Percentiles rank a stretch among this genome's conserved stretches.
These are phyloP conservation scores for Charaxes varanes DNA, from an alignment of 1,140 invertebrate species.

Conservation along the genomic window DNA sequence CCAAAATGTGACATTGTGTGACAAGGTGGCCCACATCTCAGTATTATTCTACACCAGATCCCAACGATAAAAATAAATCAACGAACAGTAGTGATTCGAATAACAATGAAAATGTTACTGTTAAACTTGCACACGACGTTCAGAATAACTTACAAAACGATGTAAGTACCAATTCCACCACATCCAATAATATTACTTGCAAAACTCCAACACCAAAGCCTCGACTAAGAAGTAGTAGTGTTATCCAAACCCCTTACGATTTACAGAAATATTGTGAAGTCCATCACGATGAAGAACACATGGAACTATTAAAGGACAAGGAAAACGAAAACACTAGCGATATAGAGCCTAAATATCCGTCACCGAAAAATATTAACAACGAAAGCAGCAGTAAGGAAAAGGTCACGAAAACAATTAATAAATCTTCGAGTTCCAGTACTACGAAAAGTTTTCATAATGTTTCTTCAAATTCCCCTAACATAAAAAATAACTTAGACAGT, in stretches of 20 bases:
- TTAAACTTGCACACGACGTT: slow-evolving; percentile 51
- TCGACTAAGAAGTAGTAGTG: slow-evolving; percentile 60
- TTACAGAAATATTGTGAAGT: slow-evolving; percentile 71
- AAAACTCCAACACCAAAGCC: slow-evolving; percentile 51
- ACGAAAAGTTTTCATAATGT: slow-evolving; percentile 32
- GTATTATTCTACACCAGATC: too few species aligned
- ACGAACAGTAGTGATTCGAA: slow-evolving; percentile 61
- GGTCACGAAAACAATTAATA: slow-evolving; percentile 36
- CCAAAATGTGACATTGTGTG: too few species aligned
- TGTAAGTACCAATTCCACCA: slow-evolving; percentile 38
- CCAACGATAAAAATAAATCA: too few species aligned
- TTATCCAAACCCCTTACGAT: slow-evolving; percentile 72
- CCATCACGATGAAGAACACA: slow-evolving; percentile 65
- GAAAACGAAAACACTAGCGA: slow-evolving; percentile 27
- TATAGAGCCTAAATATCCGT: slow-evolving; percentile 36
- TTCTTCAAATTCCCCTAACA: slow-evolving; percentile 26
- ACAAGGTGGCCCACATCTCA: too few species aligned
- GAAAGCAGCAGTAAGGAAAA: slow-evolving; percentile 37
- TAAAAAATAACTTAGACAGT: slow-evolving; percentile 46
- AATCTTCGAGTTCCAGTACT: slow-evolving; percentile 23
- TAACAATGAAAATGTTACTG: slow-evolving; percentile 64
- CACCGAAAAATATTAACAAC: slow-evolving; percentile 46
- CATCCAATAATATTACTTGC: slow-evolving; percentile 26
- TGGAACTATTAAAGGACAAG: slow-evolving; percentile 56
- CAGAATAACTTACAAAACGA: slow-evolving; percentile 39